Evolutionary conservation across 2,888 invertebrate species (phyloP), one percentile per base, ranked within the genome.

Genomic region (Tenthredo mesomela): DNA sequence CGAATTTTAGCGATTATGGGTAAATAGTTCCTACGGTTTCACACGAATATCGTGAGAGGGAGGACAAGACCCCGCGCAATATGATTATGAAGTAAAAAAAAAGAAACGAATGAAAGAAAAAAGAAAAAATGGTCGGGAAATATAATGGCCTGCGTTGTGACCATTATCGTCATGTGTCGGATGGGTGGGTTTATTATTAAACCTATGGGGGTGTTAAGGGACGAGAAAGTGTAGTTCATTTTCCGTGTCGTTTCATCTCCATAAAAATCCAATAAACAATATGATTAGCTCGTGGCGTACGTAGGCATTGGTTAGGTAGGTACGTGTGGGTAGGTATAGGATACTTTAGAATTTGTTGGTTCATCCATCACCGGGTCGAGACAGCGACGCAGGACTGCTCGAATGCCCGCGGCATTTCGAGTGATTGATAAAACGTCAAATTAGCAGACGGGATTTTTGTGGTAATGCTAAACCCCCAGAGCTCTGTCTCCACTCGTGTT

Each of bases 351-450:
- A 61, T 61, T 89, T 87, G 88, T 88, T 88, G 87, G 87, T 89
- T 90, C 90, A 90, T 90, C 89, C 90, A 90, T 90, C 91, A 90
- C 87, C 85, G 73, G 65, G 80, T 85, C 85, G 86, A 75, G 87
- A 82, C 86, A 85, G 85, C 86, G 86, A 84, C 86, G n/a, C n/a
- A 86, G 84, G 43, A 84, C 58, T 50, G 83, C 54, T 84, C 82
- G 85, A 86, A 80, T 88, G 88, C 87, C 88, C 61, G 61, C 15
- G 61, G 61, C 61, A 80, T 61, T 80, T 61, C 88, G 88, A 87
- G 89, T 92, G 92, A 92, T 92, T 92, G 92, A 92, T 92, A 92
- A 91, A 92, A 92, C 88, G 91, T 91, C 92, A 91, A 91, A 92
- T 91, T 90, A 90, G 89, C 89, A 87, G 87, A 86, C 88, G 86